phyloP scores from a whole-genome alignment of 2,113 vertebrate genomes.

The Ancistrus triradiatus region DNA sequence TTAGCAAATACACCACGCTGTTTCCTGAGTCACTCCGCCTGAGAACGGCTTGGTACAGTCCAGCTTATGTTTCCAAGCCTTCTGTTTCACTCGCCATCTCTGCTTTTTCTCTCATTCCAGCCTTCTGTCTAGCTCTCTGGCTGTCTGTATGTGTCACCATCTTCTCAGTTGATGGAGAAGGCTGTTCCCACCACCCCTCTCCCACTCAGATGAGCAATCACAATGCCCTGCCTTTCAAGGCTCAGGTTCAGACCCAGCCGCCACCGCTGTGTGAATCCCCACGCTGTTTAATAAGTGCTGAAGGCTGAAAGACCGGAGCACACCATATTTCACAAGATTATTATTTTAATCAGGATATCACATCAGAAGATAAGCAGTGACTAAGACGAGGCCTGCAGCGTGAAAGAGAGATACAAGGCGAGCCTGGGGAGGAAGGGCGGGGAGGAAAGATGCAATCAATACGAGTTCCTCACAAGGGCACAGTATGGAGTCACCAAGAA shows the following conservation, averaged over 20 bases:
- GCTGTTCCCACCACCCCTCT: neutral
- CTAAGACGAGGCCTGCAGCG: conserved; percentile 34
- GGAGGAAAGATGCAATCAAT: conserved; percentile 24
- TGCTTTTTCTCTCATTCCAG: neutral
- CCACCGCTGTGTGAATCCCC: neutral
- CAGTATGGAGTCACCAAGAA: conserved; percentile 14
- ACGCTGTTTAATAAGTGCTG: neutral
- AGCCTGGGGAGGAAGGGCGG: conserved; percentile 7
- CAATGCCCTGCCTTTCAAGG: conserved; percentile 3
- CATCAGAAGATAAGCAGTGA: conserved; percentile 1
- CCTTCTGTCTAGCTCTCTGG: neutral
- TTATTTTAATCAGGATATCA: conserved; percentile 26
- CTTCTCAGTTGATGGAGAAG: conserved; percentile 10
- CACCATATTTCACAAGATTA: neutral
- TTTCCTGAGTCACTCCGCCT: conserved; percentile 21
- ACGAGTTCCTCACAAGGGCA: conserved; percentile 13
- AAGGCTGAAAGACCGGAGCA: conserved; percentile 9
- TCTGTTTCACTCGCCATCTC: conserved; percentile 1
- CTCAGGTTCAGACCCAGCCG: neutral
- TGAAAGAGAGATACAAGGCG: conserved; percentile 39
- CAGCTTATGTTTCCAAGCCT: neutral
- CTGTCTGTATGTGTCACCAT: neutral
- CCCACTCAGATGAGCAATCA: conserved; percentile 16
- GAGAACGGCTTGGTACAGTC: neutral
- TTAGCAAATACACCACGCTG: conserved; percentile 10